phyloP scores from a whole-genome alignment of 2,113 vertebrate genomes.

The Camelus bactrianus region DNA sequence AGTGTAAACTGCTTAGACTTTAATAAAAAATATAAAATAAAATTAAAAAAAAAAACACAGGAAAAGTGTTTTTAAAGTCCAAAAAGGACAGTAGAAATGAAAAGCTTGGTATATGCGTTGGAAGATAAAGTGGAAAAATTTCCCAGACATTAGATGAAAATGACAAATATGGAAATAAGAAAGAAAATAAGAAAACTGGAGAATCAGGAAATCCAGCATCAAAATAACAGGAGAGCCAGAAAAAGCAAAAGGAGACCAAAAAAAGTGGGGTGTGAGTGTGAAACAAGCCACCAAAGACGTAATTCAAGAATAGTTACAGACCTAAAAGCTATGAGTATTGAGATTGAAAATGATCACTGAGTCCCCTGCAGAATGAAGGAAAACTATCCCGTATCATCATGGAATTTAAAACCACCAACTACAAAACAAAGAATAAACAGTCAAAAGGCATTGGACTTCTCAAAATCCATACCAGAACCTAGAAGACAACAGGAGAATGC shows the following conservation, averaged over 20 bases:
- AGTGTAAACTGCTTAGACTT: too few relatives aligned
- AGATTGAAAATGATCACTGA: not conserved
- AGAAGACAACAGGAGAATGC: not conserved
- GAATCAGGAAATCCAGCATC: not conserved
- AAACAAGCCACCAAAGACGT: not conserved
- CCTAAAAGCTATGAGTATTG: not conserved
- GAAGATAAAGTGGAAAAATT: not conserved
- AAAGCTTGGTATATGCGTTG: not conserved
- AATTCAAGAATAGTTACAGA: not conserved
- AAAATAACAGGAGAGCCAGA: not conserved
- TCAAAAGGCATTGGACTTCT: not conserved
- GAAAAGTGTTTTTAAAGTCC: not conserved
- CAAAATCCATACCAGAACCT: not conserved
- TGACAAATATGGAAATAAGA: not conserved
- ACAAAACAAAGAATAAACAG: not conserved
- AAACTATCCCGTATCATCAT: not conserved
- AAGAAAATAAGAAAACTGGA: not conserved
- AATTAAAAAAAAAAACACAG: not conserved
- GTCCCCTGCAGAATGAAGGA: not conserved
- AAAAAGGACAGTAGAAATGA: not conserved
- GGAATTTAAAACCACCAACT: not conserved
- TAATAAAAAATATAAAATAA: too few relatives aligned
- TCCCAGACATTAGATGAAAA: not conserved
- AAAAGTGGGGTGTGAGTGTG: rapidly evolving
- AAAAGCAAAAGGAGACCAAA: not conserved